Evolutionary conservation across 2,888 invertebrate species (phyloP), one percentile per base, ranked within the genome.

Genomic region (Falcaria lacertinaria): DNA sequence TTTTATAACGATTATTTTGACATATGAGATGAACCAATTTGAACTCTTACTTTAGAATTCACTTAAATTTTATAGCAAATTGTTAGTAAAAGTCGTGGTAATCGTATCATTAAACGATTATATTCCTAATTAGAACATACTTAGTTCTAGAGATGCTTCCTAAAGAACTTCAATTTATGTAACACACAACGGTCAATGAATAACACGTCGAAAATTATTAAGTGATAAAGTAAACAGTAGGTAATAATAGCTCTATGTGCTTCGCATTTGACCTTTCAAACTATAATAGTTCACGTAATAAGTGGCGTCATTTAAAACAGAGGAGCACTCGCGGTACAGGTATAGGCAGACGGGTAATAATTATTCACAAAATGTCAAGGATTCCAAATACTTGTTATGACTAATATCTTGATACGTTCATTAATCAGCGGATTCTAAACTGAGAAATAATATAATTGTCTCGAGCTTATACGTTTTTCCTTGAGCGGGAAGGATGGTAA

Each of bases 301-400:
- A 34, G 41, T 47, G 40, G 45, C 25, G 42, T 47, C 48, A 57
- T 50, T 51, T 44, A 45, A 52, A 53, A 52, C 48, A 54, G 53
- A 57, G 52, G 54, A 53, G 50, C 54, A 54, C 45, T 50, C 48
- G 42, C 44, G 44, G 33, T 14, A 44, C 41, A 44, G 38, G 46
- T 46, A 46, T 50, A 50, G 44, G 51, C 47, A 47, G 54, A 51
- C 50, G 41, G 47, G 46, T 47, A 47, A 50, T 57, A 52, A 50
- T n/a, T n/a, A n/a, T 52, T 53, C 36, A 57, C 42, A 39, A 53
- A 57, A 57, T 57, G 57, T 54, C 57, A 57, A 57, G 54, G 57
- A 54, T 53, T 43, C 44, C 36, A 22, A 39, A 47, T 45, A 35
- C 49, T 45, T 47, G 48, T 48, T 47, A 46, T 57, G 54, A 57